These are phyloP conservation scores for Tethea ocularis DNA, from an alignment of 2,888 invertebrate species.

Conservation along the genomic window DNA sequence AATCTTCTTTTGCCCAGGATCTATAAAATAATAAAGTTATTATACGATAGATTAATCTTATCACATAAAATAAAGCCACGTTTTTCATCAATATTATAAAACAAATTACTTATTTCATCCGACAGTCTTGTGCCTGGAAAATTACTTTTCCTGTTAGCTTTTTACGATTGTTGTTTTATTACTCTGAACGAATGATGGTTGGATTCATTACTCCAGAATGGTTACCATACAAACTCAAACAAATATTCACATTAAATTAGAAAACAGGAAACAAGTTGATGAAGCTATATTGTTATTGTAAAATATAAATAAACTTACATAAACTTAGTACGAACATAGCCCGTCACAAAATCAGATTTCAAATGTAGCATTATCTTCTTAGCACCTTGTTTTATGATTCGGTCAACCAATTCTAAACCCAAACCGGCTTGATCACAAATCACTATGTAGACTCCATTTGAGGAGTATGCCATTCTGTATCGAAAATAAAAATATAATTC, in stretches of 20 bases:
- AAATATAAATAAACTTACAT: slow-evolving; percentile 36
- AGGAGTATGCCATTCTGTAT: slow-evolving; percentile 45
- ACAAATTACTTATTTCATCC: no score
- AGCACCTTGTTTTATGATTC: slow-evolving; percentile 48
- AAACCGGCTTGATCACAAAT: slow-evolving; percentile 46
- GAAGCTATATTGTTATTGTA: slow-evolving; percentile 3
- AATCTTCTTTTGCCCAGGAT: slow-evolving; percentile 46
- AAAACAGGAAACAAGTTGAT: background rate
- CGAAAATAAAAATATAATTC: background rate
- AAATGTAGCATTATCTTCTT: slow-evolving; percentile 46
- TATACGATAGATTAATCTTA: background rate
- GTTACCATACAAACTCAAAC: no score
- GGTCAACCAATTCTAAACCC: slow-evolving; percentile 49
- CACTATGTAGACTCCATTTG: slow-evolving; percentile 44
- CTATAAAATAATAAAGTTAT: slow-evolving; percentile 30
- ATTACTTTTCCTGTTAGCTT: background rate
- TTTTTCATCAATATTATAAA: no score
- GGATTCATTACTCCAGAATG: background rate
- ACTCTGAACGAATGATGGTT: background rate
- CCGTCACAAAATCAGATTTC: slow-evolving; percentile 37
- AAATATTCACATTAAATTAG: background rate
- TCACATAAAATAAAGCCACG: background rate
- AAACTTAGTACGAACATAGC: slow-evolving; percentile 48
- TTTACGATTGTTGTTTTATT: background rate
- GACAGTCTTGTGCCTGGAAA: background rate